These are phyloP conservation scores for Coracias cyanogaster DNA, from an alignment of 2,797 vertebrate species.

Conservation along the genomic window DNA sequence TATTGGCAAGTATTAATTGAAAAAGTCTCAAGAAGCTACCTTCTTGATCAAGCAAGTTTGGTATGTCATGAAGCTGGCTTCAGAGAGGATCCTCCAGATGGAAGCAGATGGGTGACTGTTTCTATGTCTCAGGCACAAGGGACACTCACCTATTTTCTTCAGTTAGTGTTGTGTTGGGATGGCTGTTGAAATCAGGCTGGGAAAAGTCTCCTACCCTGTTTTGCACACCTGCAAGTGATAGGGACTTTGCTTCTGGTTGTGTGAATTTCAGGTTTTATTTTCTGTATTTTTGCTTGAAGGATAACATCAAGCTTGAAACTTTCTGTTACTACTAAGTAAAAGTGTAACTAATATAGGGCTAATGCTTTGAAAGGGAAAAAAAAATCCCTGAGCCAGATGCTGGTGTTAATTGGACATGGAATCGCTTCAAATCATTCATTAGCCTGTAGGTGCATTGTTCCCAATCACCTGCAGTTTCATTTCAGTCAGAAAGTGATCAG, in stretches of 20 bases:
- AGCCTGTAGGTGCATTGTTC: background rate
- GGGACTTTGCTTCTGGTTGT: background rate
- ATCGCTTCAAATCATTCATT: slow-evolving; percentile 13
- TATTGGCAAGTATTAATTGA: background rate
- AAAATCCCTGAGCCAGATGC: background rate
- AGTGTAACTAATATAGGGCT: background rate
- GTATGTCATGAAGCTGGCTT: background rate
- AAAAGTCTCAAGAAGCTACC: background rate
- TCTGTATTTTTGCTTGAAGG: background rate
- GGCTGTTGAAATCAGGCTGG: background rate
- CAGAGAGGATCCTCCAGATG: background rate
- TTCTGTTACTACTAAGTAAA: background rate
- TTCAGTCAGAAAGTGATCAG: slow-evolving; percentile 31
- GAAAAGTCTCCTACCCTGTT: background rate
- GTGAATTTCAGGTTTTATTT: background rate
- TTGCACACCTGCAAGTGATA: background rate
- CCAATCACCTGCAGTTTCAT: background rate
- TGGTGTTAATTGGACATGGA: slow-evolving; percentile 9
- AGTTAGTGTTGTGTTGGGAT: background rate
- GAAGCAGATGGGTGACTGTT: background rate
- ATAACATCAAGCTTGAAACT: background rate
- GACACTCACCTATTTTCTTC: background rate
- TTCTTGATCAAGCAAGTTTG: background rate
- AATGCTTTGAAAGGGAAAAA: background rate
- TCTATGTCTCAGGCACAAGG: background rate